phyloP scores from a whole-genome alignment of 1,140 invertebrate genomes.

The Drosophila nikananu region DNA sequence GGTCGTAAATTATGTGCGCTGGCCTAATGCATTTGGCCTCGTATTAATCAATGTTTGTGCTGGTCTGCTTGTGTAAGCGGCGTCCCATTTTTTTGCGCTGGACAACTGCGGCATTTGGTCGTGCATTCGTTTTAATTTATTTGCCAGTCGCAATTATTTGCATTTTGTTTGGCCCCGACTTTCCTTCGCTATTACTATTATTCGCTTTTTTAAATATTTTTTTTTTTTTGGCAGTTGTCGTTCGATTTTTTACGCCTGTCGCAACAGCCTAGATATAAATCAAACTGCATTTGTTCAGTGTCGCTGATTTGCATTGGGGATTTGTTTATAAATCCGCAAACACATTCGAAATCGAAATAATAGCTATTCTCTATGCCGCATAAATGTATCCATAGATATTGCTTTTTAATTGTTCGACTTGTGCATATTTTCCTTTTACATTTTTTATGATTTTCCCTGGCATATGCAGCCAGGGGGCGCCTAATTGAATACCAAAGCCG shows the following conservation, averaged over 20 bases:
- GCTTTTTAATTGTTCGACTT: conserved; percentile 71
- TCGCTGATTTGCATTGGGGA: conserved; percentile 73
- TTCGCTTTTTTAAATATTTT: conserved; percentile 22
- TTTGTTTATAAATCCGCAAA: conserved; percentile 80
- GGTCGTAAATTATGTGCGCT: conserved; percentile 68
- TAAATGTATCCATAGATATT: conserved; percentile 55
- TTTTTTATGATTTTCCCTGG: conserved; percentile 9
- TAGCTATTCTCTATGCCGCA: conserved; percentile 44
- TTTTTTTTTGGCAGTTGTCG: conserved; percentile 28
- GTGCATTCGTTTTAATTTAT: conserved; percentile 68
- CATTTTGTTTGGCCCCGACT: conserved; percentile 58
- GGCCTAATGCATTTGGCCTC: conserved; percentile 81
- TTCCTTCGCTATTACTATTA: conserved; percentile 17
- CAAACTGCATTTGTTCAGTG: conserved; percentile 64
- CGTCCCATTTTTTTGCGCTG: conserved; percentile 34
- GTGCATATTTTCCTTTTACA: conserved; percentile 42
- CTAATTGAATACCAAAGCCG: conserved; percentile 45
- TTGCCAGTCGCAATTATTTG: conserved; percentile 71
- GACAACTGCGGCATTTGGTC: conserved; percentile 38
- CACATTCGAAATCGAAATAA: conserved; percentile 62
- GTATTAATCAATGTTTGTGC: conserved; percentile 77
- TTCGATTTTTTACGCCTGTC: conserved; percentile 43
- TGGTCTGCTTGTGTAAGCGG: conserved; percentile 39
- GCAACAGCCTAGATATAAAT: conserved; percentile 66
- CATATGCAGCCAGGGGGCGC: conserved; percentile 35